Conservation (phyloP, 2,113 vertebrate genomes). For the Burhinus oedicnemus region DNA sequence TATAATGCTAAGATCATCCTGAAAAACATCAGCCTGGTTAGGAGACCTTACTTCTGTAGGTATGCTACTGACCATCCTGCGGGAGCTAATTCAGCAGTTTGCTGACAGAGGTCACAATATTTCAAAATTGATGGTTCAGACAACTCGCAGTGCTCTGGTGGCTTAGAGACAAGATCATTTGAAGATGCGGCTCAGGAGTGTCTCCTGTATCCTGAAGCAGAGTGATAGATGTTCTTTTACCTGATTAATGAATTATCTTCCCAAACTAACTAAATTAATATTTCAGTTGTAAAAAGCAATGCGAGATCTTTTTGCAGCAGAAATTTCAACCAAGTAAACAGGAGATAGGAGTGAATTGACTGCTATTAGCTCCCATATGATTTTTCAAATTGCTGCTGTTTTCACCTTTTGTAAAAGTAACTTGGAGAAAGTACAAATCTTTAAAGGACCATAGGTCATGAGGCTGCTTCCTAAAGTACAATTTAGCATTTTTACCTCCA, state of each 20-base stretch:
- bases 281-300: slow-evolving; percentile 15
- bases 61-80: neutral
- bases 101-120: slow-evolving; percentile 27
- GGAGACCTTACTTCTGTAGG: slow-evolving; percentile 17
- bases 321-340: neutral
- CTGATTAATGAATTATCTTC: neutral
- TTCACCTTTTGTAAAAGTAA: neutral
- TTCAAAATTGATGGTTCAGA: neutral
- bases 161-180: neutral
- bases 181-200: neutral
- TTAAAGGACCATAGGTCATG: neutral
- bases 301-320: neutral
- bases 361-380: neutral
- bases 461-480: neutral
- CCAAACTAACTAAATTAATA: neutral
- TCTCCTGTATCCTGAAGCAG: neutral
- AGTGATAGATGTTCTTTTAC: neutral
- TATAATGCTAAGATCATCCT: neutral
- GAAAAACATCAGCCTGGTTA: slow-evolving; percentile 21
- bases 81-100: slow-evolving; percentile 13
- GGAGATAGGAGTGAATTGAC: slow-evolving; percentile 26
- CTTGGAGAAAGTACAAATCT: neutral
- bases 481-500: neutral
- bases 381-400: slow-evolving; percentile 47
- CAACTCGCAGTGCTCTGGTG: neutral